A percentile compares a stretch with the other conserved stretches of the same genome.
phyloP scores from a whole-genome alignment of 2,113 vertebrate genomes.

The Aramus guarauna region DNA sequence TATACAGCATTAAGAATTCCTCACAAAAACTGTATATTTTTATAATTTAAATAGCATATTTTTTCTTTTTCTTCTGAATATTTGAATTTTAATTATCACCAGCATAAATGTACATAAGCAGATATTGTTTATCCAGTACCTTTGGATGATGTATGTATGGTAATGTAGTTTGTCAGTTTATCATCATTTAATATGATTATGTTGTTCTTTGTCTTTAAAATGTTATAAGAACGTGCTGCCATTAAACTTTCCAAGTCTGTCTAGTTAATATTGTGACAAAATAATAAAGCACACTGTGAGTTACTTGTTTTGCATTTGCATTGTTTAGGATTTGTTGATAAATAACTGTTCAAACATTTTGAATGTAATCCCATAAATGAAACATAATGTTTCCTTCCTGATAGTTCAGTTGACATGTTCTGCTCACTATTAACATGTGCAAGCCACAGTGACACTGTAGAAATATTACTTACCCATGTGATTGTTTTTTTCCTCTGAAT shows the following conservation, averaged over 20 bases:
- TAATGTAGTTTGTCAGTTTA: slow-evolving; percentile 63
- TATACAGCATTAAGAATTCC: slow-evolving; percentile 56
- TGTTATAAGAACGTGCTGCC: slow-evolving; percentile 62
- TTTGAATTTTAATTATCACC: slow-evolving; percentile 64
- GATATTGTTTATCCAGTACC: slow-evolving; percentile 47
- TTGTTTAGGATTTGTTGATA: neutral
- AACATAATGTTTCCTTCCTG: neutral
- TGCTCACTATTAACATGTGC: neutral
- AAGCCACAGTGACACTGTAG: no score
- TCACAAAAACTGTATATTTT: slow-evolving; percentile 49
- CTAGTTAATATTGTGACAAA: slow-evolving; percentile 68
- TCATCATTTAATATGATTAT: slow-evolving; percentile 61
- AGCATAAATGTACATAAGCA: slow-evolving; percentile 62
- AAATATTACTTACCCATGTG: no score
- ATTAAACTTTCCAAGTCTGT: slow-evolving; percentile 63
- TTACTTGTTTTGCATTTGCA: slow-evolving; percentile 27
- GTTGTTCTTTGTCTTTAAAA: slow-evolving; percentile 62
- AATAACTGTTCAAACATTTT: neutral
- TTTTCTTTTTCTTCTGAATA: slow-evolving; percentile 54
- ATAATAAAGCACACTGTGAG: slow-evolving; percentile 72
- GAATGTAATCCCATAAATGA: neutral
- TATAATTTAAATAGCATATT: slow-evolving; percentile 59
- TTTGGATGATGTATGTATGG: slow-evolving; percentile 59
- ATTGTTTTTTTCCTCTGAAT: no score
- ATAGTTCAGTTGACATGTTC: neutral